Conservation (phyloP, 2,113 vertebrate species). For the Podarcis muralis region DNA sequence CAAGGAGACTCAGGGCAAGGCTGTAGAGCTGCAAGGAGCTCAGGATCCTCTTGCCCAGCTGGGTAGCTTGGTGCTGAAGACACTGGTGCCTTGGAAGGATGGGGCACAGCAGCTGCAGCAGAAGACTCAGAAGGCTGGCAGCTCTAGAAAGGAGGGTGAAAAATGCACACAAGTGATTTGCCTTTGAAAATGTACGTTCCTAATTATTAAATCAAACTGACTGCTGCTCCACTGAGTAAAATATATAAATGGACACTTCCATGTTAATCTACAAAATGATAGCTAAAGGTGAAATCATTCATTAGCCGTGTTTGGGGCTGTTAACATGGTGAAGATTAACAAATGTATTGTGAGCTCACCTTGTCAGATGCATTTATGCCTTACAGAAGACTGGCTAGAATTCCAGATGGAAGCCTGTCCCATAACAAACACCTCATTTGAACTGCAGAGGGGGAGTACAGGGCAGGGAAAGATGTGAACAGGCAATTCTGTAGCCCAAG, state of each 20-base stretch:
- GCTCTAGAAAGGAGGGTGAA: conserved; percentile 64
- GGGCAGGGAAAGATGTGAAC: conserved; percentile 20
- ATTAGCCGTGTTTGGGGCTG: background rate
- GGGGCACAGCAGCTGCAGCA: conserved; percentile 58
- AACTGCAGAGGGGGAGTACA: conserved; percentile 1
- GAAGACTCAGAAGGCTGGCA: conserved; percentile 69
- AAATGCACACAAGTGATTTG: conserved; percentile 34
- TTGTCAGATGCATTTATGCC: background rate
- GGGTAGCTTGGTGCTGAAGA: conserved; percentile 52
- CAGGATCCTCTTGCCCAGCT: conserved; percentile 59
- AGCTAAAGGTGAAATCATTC: background rate
- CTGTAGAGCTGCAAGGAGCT: conserved; percentile 65
- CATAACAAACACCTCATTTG: background rate
- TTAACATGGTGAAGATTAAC: background rate
- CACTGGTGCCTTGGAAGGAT: conserved; percentile 34
- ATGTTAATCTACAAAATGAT: background rate
- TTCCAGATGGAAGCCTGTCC: background rate
- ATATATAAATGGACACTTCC: conserved; percentile 10
- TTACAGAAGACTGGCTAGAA: background rate
- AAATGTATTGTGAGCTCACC: conserved; percentile 2
- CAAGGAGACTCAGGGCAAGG: conserved; percentile 63
- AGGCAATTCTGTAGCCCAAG: conserved; percentile 24
- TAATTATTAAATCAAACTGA: conserved; percentile 9
- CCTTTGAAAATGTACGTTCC: background rate
- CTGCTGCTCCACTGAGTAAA: background rate